Evolutionary conservation across 2,113 vertebrate species (phyloP), one percentile per base, ranked within the genome.

Genomic region (Enhydra lutris): DNA sequence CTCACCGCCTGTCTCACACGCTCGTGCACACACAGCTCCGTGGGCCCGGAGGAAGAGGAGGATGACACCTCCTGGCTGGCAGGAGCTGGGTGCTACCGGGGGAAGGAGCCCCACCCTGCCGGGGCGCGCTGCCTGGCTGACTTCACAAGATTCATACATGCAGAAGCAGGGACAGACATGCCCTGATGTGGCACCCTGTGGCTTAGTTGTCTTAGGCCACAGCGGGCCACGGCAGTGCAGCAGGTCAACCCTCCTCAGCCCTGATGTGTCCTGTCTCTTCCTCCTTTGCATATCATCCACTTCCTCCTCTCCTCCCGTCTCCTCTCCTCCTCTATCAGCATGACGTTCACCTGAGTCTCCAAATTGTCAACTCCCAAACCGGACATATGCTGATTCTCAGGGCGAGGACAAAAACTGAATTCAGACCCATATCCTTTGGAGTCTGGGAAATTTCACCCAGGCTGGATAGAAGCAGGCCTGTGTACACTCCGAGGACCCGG

Each of bases 271-370:
- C 26, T 1, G 6, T 45, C 79, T 34, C 8, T 73, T 61, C 11
- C 20, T 85, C 14, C 52, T 11, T 3, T 0, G 0, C 3, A 3
- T 63, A 14, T 21, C 21, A 8, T n/a, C 29, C n/a, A 14, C 3
- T 18, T 2, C 52, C 10, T 39, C 20, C 36, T 52, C 59, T n/a
- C 63, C 45, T 47, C 47, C 63, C 1, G 6, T 17, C 7, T 13
- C 34, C 34, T 55, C n/a, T 67, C n/a, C 17, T 11, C n/a, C 55
- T 84, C 21, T 88, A 29, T 57, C 61, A 67, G 82, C 39, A 3
- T 52, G n/a, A 50, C 59, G 45, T 55, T 79, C 83, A 26, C 47
- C 71, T 20, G 80, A 55, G 45, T 91, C 87, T 92, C 79, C 55
- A 94, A 69, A 71, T 42, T 85, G 76, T 71, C 61, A 59, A 61